These are phyloP conservation scores for Phyllotis vaccarum DNA, from an alignment of 2,797 vertebrate genomes.

Conservation along the genomic window DNA sequence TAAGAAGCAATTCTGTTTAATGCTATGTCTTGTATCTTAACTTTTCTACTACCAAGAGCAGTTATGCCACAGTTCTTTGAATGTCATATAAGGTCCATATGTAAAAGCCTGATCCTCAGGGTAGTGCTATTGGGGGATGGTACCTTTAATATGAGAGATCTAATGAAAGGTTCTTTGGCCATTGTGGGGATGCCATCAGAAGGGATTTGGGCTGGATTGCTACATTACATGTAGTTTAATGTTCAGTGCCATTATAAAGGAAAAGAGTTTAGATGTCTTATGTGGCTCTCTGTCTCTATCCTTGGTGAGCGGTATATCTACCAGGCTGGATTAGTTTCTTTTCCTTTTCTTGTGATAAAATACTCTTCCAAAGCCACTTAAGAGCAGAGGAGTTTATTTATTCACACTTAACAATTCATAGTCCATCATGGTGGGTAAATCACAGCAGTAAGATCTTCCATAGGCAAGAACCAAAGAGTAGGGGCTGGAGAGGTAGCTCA, in stretches of 20 bases:
- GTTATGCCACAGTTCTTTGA: not conserved
- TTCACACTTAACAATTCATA: not conserved
- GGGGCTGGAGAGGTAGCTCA: not conserved
- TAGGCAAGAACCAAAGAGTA: not conserved
- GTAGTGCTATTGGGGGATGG: not conserved
- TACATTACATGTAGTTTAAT: not conserved
- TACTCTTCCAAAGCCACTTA: not conserved
- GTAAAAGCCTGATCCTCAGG: not conserved
- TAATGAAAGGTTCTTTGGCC: not conserved
- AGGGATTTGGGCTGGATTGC: not conserved
- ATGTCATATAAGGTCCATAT: not conserved
- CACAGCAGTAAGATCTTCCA: not conserved
- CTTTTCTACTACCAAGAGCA: not conserved
- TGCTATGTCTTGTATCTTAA: conserved; percentile 1
- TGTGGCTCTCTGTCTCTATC: not conserved
- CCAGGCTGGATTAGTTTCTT: not conserved
- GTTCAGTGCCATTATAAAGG: not conserved
- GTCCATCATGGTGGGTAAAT: not conserved
- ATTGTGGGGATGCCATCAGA: not conserved
- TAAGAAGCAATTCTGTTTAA: not conserved
- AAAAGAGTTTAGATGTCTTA: not conserved
- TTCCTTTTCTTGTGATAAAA: not conserved
- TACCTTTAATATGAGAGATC: not conserved
- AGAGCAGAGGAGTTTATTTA: not conserved
- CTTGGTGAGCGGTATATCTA: not conserved